Evolutionary conservation across 2,888 invertebrate species (phyloP).

Genomic region (Agapostemon virescens): DNA sequence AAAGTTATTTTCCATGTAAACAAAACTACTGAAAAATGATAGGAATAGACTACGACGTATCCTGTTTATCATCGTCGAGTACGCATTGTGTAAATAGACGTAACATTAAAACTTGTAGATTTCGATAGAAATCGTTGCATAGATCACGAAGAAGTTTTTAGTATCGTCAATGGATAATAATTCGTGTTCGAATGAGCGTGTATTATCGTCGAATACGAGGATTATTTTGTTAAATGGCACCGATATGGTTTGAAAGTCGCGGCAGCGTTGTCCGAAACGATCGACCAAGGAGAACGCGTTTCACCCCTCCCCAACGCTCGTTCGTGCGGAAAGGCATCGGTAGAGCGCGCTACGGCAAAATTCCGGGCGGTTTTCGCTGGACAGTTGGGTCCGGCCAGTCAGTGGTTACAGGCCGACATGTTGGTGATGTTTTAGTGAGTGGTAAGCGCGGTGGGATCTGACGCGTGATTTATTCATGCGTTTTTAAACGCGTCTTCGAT

Average conservation of each 20-base stretch:
- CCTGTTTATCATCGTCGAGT: not conserved
- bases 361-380: constrained; percentile 73
- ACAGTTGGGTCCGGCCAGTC: constrained; percentile 76
- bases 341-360: constrained; percentile 64
- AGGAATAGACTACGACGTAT: not conserved
- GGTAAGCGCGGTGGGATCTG: constrained; percentile 69
- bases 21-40: too few species aligned
- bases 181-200: not conserved
- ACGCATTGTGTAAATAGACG: not conserved
- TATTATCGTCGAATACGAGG: not conserved
- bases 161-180: not conserved
- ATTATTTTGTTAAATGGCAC: not conserved
- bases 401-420: constrained; percentile 79
- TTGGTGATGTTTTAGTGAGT: constrained; percentile 73
- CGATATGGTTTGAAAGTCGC: constrained; percentile 25
- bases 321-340: not conserved
- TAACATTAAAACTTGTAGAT: too few species aligned
- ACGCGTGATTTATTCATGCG: constrained; percentile 71
- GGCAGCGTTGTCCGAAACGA: not conserved
- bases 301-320: not conserved
- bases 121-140: not conserved
- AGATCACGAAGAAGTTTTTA: not conserved
- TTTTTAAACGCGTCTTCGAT: constrained; percentile 57
- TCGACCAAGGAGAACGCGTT: constrained; percentile 21
- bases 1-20: too few species aligned